Evolutionary conservation across 1,140 invertebrate genomes (phyloP).

Genomic region (Parasteatoda tepidariorum): DNA sequence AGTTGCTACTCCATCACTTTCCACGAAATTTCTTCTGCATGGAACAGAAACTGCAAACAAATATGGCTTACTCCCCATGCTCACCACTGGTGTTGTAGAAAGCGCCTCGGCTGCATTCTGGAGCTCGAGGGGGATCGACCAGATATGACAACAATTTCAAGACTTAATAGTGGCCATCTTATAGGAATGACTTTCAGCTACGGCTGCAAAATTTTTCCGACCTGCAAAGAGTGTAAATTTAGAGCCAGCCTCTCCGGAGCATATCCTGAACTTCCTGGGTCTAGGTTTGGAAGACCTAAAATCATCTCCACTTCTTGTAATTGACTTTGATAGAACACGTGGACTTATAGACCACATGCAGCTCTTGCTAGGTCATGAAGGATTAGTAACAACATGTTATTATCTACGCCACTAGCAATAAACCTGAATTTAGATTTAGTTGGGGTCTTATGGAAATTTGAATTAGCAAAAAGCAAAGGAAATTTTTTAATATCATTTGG

Average conservation of each 20-base stretch:
- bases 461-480: no score
- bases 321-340: slow-evolving; percentile 6
- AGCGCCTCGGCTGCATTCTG: background rate
- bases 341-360: slow-evolving; percentile 1
- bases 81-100: slow-evolving; percentile 8
- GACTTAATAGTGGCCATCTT: slow-evolving; percentile 6
- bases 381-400: no score
- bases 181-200: background rate
- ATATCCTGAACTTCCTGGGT: no score
- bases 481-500: no score
- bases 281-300: background rate
- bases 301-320: background rate
- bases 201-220: no score
- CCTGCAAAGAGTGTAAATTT: background rate
- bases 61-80: background rate
- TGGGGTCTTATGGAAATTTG: no score
- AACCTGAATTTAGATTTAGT: no score
- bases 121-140: background rate
- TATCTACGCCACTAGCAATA: no score
- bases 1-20: background rate
- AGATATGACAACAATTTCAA: background rate
- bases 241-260: background rate
- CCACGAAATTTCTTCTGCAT: background rate
- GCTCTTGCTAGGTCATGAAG: background rate
- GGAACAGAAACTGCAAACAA: background rate